phyloP scores from a whole-genome alignment of 2,113 vertebrate species.

The Lates calcarifer region DNA sequence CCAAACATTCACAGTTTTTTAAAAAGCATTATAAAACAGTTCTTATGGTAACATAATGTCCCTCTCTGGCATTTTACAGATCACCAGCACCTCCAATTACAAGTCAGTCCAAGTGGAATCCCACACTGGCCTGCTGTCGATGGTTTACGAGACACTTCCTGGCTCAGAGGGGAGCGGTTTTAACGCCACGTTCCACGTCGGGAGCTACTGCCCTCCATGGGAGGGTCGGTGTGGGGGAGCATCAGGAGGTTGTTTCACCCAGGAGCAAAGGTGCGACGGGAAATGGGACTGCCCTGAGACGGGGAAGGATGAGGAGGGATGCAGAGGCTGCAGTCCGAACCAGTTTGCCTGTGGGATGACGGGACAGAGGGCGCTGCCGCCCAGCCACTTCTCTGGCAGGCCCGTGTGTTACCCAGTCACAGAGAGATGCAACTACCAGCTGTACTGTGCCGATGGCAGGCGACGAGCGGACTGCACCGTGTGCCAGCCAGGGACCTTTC shows the following conservation, averaged over 20 bases:
- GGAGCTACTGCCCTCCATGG: slow-evolving; percentile 90
- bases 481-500: slow-evolving; percentile 92
- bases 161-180: slow-evolving; percentile 84
- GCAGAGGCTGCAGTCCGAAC: slow-evolving; percentile 82
- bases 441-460: slow-evolving; percentile 90
- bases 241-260: slow-evolving; percentile 83
- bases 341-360: slow-evolving; percentile 86
- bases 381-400: slow-evolving; percentile 44
- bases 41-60: background rate
- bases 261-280: slow-evolving; percentile 88
- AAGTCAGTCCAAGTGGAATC: slow-evolving; percentile 88
- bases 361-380: slow-evolving; percentile 52
- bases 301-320: slow-evolving; percentile 88
- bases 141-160: slow-evolving; percentile 81
- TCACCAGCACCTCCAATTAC: slow-evolving; percentile 85
- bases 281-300: slow-evolving; percentile 90
- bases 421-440: slow-evolving; percentile 93
- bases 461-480: slow-evolving; percentile 88
- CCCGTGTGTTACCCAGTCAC: slow-evolving; percentile 86
- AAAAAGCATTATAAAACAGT: background rate
- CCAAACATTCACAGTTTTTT: background rate
- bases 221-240: slow-evolving; percentile 88
- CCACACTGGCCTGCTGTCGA: slow-evolving; percentile 85
- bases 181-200: slow-evolving; percentile 91
- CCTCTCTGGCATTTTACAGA: slow-evolving; percentile 77